Percentiles rank a stretch among this genome's conserved stretches.
Conservation (phyloP, 2,797 vertebrate species). For the Halcyon chelicuti region DNA sequence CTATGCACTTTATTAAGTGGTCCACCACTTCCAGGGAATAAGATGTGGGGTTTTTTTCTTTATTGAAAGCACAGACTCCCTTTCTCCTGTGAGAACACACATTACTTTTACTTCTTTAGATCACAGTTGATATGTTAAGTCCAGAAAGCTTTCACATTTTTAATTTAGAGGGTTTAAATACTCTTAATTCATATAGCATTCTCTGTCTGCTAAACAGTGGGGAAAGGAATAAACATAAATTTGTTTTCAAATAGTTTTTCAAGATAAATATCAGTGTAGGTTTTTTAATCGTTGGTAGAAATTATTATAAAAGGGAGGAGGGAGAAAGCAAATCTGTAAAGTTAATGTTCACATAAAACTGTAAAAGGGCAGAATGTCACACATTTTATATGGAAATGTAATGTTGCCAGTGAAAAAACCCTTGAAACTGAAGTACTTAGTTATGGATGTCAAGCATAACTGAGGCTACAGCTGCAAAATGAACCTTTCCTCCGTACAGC, state of each 20-base stretch:
- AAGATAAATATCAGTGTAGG: neutral
- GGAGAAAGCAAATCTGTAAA: conserved; percentile 40
- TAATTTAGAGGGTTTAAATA: neutral
- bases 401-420: neutral
- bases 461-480: conserved; percentile 49
- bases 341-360: conserved; percentile 54
- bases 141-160: neutral
- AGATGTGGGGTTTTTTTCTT: neutral
- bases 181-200: neutral
- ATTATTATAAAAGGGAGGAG: neutral
- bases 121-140: neutral
- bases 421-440: conserved; percentile 38
- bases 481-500: conserved; percentile 40
- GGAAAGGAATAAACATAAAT: neutral
- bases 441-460: conserved; percentile 55
- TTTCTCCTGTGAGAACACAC: neutral
- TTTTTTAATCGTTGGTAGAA: neutral
- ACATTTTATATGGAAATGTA: conserved; percentile 38
- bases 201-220: neutral
- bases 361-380: conserved; percentile 25
- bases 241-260: neutral
- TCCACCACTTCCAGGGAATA: neutral
- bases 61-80: neutral
- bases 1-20: accelerated
- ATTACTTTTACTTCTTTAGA: neutral